These are phyloP conservation scores for Epizoanthus scotinus DNA, from an alignment of 92 coral and sea anemone species.

Conservation along the genomic window DNA sequence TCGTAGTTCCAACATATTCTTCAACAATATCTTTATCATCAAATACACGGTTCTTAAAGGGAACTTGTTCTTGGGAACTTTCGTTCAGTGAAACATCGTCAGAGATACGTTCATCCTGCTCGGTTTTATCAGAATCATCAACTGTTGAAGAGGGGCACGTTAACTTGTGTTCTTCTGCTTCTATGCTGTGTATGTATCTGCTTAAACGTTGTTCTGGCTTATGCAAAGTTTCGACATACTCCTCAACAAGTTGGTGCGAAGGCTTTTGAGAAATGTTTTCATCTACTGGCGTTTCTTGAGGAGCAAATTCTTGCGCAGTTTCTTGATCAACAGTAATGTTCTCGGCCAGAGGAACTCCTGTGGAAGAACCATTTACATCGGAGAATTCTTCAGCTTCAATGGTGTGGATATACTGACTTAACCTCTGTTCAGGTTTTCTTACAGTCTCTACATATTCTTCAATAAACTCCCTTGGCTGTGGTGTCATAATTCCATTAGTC, in stretches of 20 bases:
- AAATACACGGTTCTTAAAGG: not conserved
- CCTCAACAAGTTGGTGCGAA: constrained; percentile 8
- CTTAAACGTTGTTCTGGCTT: constrained; percentile 38
- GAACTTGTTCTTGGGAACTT: not conserved
- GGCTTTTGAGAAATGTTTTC: not conserved
- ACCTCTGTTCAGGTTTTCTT: constrained; percentile 18
- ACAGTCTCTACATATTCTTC: constrained; percentile 5
- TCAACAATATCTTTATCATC: constrained; percentile 17
- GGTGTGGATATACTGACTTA: constrained; percentile 34
- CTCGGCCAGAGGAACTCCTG: not conserved
- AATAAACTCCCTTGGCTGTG: not conserved
- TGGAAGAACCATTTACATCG: not conserved
- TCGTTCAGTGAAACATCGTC: constrained; percentile 1
- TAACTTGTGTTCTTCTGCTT: constrained; percentile 8
- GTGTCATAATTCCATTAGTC: not conserved
- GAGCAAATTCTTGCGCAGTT: not conserved
- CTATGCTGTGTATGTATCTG: constrained; percentile 5
- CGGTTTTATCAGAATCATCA: not conserved
- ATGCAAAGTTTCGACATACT: constrained; percentile 6
- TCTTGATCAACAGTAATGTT: not conserved
- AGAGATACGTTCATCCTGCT: not conserved
- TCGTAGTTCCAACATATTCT: constrained; percentile 20
- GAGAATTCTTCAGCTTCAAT: constrained; percentile 17
- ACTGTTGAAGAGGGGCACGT: not conserved
- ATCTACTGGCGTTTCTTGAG: not conserved